Conservation (phyloP, 2,888 invertebrate genomes). For the Athripsodes cinereus region DNA sequence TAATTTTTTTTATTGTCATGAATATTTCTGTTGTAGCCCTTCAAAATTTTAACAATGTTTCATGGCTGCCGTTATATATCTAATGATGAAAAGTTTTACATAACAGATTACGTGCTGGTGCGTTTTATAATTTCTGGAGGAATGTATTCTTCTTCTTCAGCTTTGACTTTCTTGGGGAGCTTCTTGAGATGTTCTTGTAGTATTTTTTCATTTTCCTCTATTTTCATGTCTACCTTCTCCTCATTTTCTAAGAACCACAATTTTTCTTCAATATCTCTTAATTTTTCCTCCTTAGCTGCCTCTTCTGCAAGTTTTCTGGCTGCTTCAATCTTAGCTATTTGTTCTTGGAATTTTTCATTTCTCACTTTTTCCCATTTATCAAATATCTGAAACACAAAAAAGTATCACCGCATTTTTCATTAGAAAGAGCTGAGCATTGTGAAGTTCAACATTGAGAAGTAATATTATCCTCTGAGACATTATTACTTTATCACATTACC, state of each 20-base stretch:
- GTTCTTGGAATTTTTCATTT: constrained; percentile 51
- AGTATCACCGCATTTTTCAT: too few relatives aligned
- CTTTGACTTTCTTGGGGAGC: constrained; percentile 45
- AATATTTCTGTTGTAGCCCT: too few relatives aligned
- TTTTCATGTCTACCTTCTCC: constrained; percentile 65
- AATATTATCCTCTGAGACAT: too few relatives aligned
- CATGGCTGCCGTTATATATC: too few relatives aligned
- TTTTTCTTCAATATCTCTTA: constrained; percentile 55
- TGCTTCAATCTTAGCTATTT: constrained; percentile 54
- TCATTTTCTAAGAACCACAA: constrained; percentile 80
- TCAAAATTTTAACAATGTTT: too few relatives aligned
- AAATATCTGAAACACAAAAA: constrained; percentile 50
- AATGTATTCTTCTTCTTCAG: constrained; percentile 58
- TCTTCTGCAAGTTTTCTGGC: constrained; percentile 44
- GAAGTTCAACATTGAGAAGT: too few relatives aligned
- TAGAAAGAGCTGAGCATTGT: too few relatives aligned
- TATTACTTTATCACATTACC: too few relatives aligned
- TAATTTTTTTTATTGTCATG: too few relatives aligned
- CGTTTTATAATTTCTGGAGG: constrained; percentile 58
- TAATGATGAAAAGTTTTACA: too few relatives aligned
- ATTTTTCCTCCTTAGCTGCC: constrained; percentile 47
- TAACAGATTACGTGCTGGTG: neutral
- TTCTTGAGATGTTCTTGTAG: constrained; percentile 35
- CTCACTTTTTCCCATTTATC: constrained; percentile 54
- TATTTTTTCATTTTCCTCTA: constrained; percentile 52